Percentiles rank a stretch among this genome's conserved stretches.
phyloP scores from a whole-genome alignment of 1,140 invertebrate species.

The Brachionus angularis region DNA sequence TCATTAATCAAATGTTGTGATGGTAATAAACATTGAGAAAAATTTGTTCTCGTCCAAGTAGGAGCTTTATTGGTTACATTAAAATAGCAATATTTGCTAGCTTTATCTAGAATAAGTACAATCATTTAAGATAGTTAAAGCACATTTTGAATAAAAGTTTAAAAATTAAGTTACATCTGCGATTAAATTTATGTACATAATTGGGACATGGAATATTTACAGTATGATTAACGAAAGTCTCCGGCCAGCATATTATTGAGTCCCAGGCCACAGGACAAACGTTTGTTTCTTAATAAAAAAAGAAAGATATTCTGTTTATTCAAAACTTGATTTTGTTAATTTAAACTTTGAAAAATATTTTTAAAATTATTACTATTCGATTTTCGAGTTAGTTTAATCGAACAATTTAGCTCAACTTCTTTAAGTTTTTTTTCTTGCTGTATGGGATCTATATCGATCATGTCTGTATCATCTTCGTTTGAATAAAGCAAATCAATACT shows the following conservation, averaged over 20 bases:
- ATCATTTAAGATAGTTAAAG: too few species aligned
- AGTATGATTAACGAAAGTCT: constrained; percentile 2
- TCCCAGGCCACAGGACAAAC: constrained; percentile 26
- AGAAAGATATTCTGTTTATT: background rate
- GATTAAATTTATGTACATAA: constrained; percentile 37
- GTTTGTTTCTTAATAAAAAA: constrained; percentile 7
- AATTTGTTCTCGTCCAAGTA: constrained; percentile 29
- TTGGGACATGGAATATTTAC: constrained; percentile 36
- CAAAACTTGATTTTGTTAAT: background rate
- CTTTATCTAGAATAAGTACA: too few species aligned
- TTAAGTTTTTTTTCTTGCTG: constrained; percentile 18
- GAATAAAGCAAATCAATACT: constrained; percentile 26
- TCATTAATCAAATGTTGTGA: constrained; percentile 29
- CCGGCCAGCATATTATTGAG: constrained; percentile 21
- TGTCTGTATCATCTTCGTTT: constrained; percentile 22
- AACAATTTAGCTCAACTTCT: constrained; percentile 5
- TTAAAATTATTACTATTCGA: constrained; percentile 16
- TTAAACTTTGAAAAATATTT: background rate
- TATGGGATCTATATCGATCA: constrained; percentile 4
- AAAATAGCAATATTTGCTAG: constrained; percentile 11
- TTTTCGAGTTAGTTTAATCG: background rate
- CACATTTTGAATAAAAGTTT: too few species aligned
- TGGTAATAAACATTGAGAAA: constrained; percentile 26
- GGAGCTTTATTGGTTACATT: background rate
- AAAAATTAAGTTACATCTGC: background rate